Evolutionary conservation across 2,888 invertebrate species (phyloP), one percentile per base, ranked within the genome.

Genomic region (Stegana nigrithorax): DNA sequence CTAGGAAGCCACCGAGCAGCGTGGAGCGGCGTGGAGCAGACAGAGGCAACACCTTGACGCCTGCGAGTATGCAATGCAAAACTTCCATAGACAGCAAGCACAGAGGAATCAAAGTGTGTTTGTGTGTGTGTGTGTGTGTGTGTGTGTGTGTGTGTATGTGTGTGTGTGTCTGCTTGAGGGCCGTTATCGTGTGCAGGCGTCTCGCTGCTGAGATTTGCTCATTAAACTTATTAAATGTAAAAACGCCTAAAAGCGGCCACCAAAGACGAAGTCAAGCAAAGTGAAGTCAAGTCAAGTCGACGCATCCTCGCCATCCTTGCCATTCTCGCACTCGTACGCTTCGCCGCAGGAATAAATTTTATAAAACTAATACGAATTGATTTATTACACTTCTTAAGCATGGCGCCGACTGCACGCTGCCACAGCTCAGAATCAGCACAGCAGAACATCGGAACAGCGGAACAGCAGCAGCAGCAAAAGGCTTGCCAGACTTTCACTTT

Each of bases 301-400:
- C n/a, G n/a, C n/a, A n/a, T n/a, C n/a, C n/a, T 21, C 42, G 42
- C 2, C n/a, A n/a, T n/a, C 6, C 39, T 2, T 2, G 4, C 3
- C 10, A 17, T 2, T 8, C 50, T 50, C 12, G 25, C 26, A 10
- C 8, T 25, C 61, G 36, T 70, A 45, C 67, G 61, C 63, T 51
- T 62, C 79, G 79, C 82, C 81, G 81, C 81, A 82, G 82, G 83
- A 83, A 82, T 81, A 83, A 82, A 81, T 82, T 82, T 81, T 79
- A 81, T 82, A 82, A 83, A 83, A 83, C 82, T 82, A 82, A 82
- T 82, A 82, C 82, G 82, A 82, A 83, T 83, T 82, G 82, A 82
- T 82, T 82, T 82, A 82, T 83, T 83, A 77, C 79, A 68, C 75
- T 71, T 71, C 70, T 68, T 67, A 58, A 45, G 65, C 67, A 65